A percentile compares a stretch with the other conserved stretches of the same genome.
These are phyloP conservation scores for Wasmannia auropunctata DNA, from an alignment of 1,140 invertebrate species.

Conservation along the genomic window DNA sequence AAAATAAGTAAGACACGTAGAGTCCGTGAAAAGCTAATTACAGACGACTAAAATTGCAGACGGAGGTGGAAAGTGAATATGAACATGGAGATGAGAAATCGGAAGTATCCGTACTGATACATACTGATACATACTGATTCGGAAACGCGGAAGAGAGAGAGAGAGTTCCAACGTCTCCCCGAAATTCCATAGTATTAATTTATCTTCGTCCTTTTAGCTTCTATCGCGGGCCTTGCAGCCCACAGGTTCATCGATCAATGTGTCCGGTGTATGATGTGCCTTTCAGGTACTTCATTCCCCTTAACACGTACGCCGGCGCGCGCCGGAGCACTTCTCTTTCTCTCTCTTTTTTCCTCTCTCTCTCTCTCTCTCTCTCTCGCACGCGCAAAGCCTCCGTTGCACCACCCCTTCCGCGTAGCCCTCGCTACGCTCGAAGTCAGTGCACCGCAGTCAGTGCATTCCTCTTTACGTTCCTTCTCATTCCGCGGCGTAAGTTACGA, in stretches of 20 bases:
- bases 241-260: slow-evolving; percentile 66
- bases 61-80: not conserved
- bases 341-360: not conserved
- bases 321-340: slow-evolving; percentile 22
- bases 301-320: slow-evolving; percentile 32
- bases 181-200: slow-evolving; percentile 76
- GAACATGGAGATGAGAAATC: not conserved
- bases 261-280: slow-evolving; percentile 66
- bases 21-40: slow-evolving; percentile 24
- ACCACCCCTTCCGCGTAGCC: not conserved
- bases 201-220: slow-evolving; percentile 74
- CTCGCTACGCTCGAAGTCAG: not conserved
- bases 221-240: slow-evolving; percentile 39
- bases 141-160: slow-evolving; percentile 42
- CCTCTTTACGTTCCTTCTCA: slow-evolving; percentile 53
- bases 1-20: slow-evolving; percentile 31
- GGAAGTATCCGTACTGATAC: too few species aligned
- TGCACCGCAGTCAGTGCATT: slow-evolving; percentile 57
- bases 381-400: not conserved
- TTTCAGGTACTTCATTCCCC: slow-evolving; percentile 60
- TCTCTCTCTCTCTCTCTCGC: not conserved
- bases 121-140: slow-evolving; percentile 34
- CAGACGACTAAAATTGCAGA: slow-evolving; percentile 28
- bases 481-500: slow-evolving; percentile 64
- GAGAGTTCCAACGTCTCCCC: slow-evolving; percentile 56